Evolutionary conservation across 2,888 invertebrate genomes (phyloP).

Genomic region (Conus canariensis): DNA sequence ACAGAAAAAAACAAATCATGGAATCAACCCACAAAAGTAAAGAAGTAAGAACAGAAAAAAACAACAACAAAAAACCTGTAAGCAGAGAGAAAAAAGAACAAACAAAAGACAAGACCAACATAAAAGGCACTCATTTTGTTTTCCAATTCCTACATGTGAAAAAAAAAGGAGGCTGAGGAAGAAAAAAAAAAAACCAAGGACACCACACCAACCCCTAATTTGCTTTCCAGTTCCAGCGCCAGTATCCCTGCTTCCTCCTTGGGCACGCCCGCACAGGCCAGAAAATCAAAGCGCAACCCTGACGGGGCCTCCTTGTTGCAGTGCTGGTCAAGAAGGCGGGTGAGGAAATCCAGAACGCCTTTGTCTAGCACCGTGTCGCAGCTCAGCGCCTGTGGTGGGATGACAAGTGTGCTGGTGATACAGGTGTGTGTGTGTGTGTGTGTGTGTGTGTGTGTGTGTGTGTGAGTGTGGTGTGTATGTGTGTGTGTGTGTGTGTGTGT

Average conservation of each 20-base stretch:
- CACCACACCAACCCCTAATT: conserved; percentile 59
- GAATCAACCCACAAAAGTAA: not conserved
- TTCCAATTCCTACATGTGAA: too few relatives aligned
- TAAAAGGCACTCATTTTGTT: too few relatives aligned
- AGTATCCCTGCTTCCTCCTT: conserved; percentile 64
- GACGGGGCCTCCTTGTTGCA: conserved; percentile 60
- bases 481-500: conserved; percentile 10
- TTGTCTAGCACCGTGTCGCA: conserved; percentile 70
- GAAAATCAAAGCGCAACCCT: conserved; percentile 69
- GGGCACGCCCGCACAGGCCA: conserved; percentile 68
- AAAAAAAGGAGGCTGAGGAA: too few relatives aligned
- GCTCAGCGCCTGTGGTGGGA: conserved; percentile 66
- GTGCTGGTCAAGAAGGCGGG: conserved; percentile 65
- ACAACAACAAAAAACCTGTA: not conserved
- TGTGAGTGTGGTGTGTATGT: not conserved
- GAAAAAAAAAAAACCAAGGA: too few relatives aligned
- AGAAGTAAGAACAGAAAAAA: not conserved
- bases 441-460: not conserved
- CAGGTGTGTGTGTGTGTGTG: too few relatives aligned
- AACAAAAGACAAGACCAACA: too few relatives aligned
- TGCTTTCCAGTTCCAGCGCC: conserved; percentile 63
- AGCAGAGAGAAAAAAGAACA: too few relatives aligned
- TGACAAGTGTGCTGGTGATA: not conserved
- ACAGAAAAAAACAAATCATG: too few relatives aligned
- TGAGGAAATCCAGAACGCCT: conserved; percentile 74